Percentiles rank a stretch among this genome's conserved stretches.
These are phyloP conservation scores for Incurvaria masculella DNA, from an alignment of 2,888 invertebrate species.

Conservation along the genomic window DNA sequence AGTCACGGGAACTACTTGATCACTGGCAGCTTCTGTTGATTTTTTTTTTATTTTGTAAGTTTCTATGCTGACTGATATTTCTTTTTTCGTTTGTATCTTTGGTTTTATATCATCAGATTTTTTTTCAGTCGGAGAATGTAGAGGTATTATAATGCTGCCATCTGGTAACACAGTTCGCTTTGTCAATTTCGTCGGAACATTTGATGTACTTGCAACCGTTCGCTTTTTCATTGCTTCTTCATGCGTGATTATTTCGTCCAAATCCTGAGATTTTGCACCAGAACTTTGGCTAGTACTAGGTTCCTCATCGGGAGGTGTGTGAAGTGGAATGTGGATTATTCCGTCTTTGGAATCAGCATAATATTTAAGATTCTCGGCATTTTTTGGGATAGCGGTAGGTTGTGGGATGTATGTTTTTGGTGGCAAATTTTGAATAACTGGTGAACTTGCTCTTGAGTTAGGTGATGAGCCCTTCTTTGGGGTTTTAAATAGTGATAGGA, in stretches of 20 bases:
- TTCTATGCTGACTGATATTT: not conserved
- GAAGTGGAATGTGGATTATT: conserved; percentile 68
- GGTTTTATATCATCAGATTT: conserved; percentile 5
- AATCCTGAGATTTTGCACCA: not conserved
- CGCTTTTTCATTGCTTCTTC: not conserved
- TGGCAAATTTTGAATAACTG: conserved; percentile 22
- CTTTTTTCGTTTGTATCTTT: not conserved
- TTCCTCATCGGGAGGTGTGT: conserved; percentile 69
- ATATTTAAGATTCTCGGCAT: conserved; percentile 46
- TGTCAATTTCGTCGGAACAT: conserved; percentile 21
- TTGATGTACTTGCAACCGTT: not conserved
- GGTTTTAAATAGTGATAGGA: conserved; percentile 65
- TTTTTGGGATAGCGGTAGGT: conserved; percentile 29
- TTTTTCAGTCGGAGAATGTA: conserved; percentile 46
- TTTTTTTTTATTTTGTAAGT: not conserved
- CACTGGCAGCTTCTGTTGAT: not conserved
- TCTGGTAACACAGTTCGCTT: conserved; percentile 48
- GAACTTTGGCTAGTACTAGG: conserved; percentile 19
- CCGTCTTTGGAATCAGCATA: conserved; percentile 64
- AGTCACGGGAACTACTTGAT: not conserved
- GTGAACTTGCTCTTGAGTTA: not conserved
- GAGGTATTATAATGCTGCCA: conserved; percentile 57
- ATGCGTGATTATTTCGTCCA: not conserved
- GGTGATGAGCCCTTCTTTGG: conserved; percentile 22
- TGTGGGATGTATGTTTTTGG: conserved; percentile 47